Evolutionary conservation across 2,113 vertebrate genomes (phyloP).

Genomic region (Enhydra lutris): DNA sequence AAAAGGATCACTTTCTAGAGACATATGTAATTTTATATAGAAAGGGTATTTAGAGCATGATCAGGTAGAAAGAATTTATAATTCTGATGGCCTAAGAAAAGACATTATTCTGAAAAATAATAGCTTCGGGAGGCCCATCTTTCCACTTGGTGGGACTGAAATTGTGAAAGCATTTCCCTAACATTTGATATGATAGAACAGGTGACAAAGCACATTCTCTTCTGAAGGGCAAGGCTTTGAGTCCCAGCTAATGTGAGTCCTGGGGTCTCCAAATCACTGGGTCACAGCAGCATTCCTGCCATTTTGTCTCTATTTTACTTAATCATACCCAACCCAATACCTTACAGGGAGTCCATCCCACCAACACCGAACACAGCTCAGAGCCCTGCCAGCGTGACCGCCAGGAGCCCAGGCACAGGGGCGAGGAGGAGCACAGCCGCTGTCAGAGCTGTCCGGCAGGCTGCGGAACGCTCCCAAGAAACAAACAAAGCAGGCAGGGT

Average conservation of each 20-base stretch:
- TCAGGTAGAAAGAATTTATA: neutral
- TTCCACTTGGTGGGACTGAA: neutral
- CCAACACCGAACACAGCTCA: neutral
- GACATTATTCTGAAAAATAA: neutral
- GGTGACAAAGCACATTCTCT: neutral
- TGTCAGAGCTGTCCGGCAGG: neutral
- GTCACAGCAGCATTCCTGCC: neutral
- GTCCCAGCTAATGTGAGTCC: neutral
- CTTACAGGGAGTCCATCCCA: neutral
- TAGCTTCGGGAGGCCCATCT: neutral
- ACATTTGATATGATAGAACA: neutral
- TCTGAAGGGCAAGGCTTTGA: neutral
- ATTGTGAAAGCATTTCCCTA: neutral
- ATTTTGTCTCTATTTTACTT: neutral
- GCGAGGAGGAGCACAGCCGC: neutral
- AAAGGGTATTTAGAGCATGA: neutral
- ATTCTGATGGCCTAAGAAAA: conserved; percentile 26
- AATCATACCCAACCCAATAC: neutral
- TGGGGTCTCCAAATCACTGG: neutral
- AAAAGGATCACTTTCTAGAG: neutral
- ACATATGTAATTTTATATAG: neutral
- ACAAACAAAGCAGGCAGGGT: neutral
- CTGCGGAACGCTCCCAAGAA: neutral
- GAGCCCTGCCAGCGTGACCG: neutral
- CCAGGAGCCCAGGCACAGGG: neutral